Conservation (phyloP, 2,888 invertebrate genomes). For the Andrena dorsata region DNA sequence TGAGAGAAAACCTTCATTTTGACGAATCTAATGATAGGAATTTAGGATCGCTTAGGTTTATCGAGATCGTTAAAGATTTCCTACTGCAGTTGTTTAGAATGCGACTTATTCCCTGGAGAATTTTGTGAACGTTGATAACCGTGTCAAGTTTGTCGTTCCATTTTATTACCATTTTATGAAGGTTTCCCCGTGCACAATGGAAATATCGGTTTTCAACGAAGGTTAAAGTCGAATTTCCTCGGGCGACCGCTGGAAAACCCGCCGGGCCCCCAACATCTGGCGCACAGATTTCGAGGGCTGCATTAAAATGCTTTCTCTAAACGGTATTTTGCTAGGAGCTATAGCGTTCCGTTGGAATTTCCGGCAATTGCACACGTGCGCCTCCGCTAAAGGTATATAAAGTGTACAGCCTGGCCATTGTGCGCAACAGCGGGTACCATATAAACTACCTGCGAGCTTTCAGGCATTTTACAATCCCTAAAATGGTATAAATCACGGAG, state of each 20-base stretch:
- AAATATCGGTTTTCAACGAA: slow-evolving; percentile 43
- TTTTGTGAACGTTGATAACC: background rate
- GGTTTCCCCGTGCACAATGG: slow-evolving; percentile 51
- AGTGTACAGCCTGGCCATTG: slow-evolving; percentile 7
- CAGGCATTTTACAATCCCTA: slow-evolving; percentile 11
- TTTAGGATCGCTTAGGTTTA: background rate
- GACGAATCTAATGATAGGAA: background rate
- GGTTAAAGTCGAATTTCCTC: slow-evolving; percentile 48
- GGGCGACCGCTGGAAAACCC: slow-evolving; percentile 51
- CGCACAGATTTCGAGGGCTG: slow-evolving; percentile 69
- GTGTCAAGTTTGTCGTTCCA: background rate
- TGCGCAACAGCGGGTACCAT: slow-evolving; percentile 3
- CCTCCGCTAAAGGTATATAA: slow-evolving; percentile 25
- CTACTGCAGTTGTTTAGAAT: background rate
- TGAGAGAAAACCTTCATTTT: background rate
- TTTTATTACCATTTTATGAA: slow-evolving; percentile 31
- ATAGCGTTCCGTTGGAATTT: slow-evolving; percentile 54
- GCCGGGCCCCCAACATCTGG: slow-evolving; percentile 74
- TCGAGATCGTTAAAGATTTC: background rate
- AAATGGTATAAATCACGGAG: background rate
- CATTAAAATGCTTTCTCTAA: slow-evolving; percentile 52
- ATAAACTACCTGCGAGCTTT: slow-evolving; percentile 19
- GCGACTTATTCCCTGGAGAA: background rate
- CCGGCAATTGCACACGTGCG: slow-evolving; percentile 54
- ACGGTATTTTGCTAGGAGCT: slow-evolving; percentile 56